Percentiles rank a stretch among this genome's conserved stretches.
These are phyloP conservation scores for Gopherus evgoodei DNA, from an alignment of 2,113 vertebrate species.

Conservation along the genomic window DNA sequence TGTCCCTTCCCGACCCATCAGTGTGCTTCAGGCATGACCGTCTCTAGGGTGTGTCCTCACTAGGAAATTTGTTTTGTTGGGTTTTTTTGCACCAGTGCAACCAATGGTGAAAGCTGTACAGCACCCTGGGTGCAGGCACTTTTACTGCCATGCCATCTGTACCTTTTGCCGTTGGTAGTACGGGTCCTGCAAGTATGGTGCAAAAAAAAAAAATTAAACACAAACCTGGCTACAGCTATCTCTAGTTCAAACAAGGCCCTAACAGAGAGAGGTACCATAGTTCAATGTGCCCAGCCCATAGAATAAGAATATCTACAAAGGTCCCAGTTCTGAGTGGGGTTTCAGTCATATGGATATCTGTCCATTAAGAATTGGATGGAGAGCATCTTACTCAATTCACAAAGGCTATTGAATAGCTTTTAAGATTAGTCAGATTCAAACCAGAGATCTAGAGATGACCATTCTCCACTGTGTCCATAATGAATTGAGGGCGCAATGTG, in stretches of 20 bases:
- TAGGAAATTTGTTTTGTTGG: too few relatives aligned
- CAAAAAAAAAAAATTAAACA: background rate
- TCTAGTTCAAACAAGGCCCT: background rate
- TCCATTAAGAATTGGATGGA: background rate
- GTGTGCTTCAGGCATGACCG: rapidly evolving
- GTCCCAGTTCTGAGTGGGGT: background rate
- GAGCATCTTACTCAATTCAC: background rate
- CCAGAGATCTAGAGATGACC: background rate
- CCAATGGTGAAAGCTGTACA: background rate
- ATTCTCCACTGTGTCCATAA: background rate
- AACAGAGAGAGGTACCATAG: background rate
- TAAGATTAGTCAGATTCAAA: background rate
- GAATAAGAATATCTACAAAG: background rate
- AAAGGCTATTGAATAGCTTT: background rate
- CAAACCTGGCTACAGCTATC: background rate
- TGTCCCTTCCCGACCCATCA: background rate
- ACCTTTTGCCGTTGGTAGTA: background rate
- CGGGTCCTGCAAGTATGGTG: rapidly evolving
- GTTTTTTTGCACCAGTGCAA: background rate
- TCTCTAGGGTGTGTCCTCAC: background rate
- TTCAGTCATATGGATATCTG: background rate
- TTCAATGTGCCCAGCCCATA: background rate
- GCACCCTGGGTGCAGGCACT: rapidly evolving
- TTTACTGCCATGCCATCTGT: rapidly evolving
- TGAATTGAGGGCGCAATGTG: background rate